Base-by-base conservation (phyloP, 2,888 invertebrate species). In the Linyphia triangularis region DNA sequence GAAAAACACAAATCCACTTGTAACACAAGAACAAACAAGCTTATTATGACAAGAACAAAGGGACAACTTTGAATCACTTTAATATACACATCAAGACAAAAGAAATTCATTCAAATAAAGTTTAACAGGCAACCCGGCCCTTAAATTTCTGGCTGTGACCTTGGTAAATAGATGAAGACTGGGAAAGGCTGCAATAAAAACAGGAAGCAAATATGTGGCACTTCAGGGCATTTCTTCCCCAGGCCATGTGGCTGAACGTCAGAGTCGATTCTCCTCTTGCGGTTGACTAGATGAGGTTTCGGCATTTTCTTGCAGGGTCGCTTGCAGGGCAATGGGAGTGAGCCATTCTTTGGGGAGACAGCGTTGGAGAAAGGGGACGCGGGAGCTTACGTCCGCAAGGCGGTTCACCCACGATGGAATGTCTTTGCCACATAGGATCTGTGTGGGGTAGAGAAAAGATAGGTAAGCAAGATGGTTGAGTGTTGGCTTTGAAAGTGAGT, bases 401-500 rank as follows among this genome's bases (percentile, higher is more conserved):
- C 99, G 95, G 94, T 99, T 99, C 90, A 99, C 98, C 99, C 99
- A 99, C 91, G 97, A 95, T 28, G 99, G 99, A 92, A 99, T 98
- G 93, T 98, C 98, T 93, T 96, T 96, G 90, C 97, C 97, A 92
- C 98, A 98, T 91, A 99, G 94, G 92, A 98, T 97, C 98, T 98
- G 93, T n/a, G 16, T 40, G 2, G 22, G 22, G 28, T 4, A 65
- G 4, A 28, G 1, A 28, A 65, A 7, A 26, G 24, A 24, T 10
- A 61, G 1, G 24, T n/a, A n/a, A n/a, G n/a, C n/a, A n/a, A n/a
- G n/a, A n/a, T n/a, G 16, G 43, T 43, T 16, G 10, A 43, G 0
- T 43, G 2, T 13, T n/a, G n/a, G n/a, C n/a, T n/a, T n/a, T n/a
- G n/a, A n/a, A n/a, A n/a, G n/a, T n/a, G n/a, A n/a, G n/a, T n/a